A percentile compares a stretch with the other conserved stretches of the same genome.
phyloP scores from a whole-genome alignment of 2,113 vertebrate species.

The Hyperoodon ampullatus region DNA sequence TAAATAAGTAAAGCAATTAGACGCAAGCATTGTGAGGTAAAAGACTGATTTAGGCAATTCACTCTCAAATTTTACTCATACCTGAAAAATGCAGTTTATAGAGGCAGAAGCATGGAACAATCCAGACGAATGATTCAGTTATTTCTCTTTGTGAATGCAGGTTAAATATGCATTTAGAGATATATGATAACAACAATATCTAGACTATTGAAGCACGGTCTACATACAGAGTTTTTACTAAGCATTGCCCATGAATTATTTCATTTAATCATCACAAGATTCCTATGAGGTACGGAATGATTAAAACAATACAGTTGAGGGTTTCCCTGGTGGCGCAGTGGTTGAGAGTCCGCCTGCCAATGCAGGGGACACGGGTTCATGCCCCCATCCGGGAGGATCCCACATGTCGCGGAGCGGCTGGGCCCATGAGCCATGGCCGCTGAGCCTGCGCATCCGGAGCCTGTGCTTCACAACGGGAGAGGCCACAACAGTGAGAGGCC shows the following conservation, averaged over 20 bases:
- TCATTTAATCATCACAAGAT: not conserved
- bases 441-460: too few species aligned
- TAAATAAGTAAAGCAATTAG: not conserved
- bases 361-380: too few species aligned
- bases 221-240: not conserved
- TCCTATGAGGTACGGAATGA: not conserved
- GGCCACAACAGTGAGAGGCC: too few species aligned
- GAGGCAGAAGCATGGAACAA: not conserved
- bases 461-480: too few species aligned
- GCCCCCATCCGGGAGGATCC: too few species aligned
- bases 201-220: not conserved
- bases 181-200: not conserved
- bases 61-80: not conserved
- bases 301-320: not conserved
- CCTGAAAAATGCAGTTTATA: not conserved
- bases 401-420: too few species aligned
- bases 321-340: too few species aligned
- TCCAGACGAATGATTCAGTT: not conserved
- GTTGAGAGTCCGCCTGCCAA: too few species aligned
- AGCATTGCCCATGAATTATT: not conserved
- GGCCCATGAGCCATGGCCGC: too few species aligned
- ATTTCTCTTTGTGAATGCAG: not conserved
- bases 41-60: accelerated
- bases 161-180: not conserved
- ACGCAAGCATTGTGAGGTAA: not conserved